A percentile compares a stretch with the other conserved stretches of the same genome.
Evolutionary conservation across 2,113 vertebrate species (phyloP).

Genomic region (Coregonus clupeaformis): DNA sequence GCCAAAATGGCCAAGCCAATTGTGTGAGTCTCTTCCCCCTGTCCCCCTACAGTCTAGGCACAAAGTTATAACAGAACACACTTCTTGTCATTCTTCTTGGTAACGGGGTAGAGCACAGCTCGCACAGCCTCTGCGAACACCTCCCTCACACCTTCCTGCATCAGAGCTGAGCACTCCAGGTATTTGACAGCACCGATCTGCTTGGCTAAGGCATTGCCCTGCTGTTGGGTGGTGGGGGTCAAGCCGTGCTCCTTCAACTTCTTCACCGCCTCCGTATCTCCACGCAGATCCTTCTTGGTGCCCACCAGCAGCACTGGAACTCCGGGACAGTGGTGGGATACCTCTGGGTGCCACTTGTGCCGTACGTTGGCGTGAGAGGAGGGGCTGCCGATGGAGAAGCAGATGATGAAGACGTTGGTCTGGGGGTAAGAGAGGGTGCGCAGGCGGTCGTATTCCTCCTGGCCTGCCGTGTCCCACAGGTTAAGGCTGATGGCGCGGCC

Average conservation of each 20-base stretch:
- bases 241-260: slow-evolving; percentile 81
- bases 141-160: slow-evolving; percentile 77
- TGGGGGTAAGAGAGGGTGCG: slow-evolving; percentile 79
- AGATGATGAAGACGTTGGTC: slow-evolving; percentile 81
- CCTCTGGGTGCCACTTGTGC: slow-evolving; percentile 83
- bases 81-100: slow-evolving; percentile 79
- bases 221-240: slow-evolving; percentile 75
- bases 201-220: slow-evolving; percentile 76
- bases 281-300: slow-evolving; percentile 79
- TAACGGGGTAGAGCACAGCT: slow-evolving; percentile 78
- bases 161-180: slow-evolving; percentile 78
- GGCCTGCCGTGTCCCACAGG: slow-evolving; percentile 83
- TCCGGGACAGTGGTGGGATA: slow-evolving; percentile 80
- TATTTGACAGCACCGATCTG: slow-evolving; percentile 81
- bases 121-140: slow-evolving; percentile 80
- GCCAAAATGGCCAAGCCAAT: slow-evolving; percentile 9
- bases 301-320: slow-evolving; percentile 80
- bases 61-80: slow-evolving; percentile 75
- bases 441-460: slow-evolving; percentile 81
- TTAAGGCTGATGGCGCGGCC: slow-evolving; percentile 79
- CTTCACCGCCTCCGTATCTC: slow-evolving; percentile 76
- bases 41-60: slow-evolving; percentile 18
- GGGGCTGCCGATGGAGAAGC: slow-evolving; percentile 81
- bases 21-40: slow-evolving; percentile 9
- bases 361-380: slow-evolving; percentile 81